phyloP scores from a whole-genome alignment of 1,140 invertebrate genomes.

The Trichoplusia ni region DNA sequence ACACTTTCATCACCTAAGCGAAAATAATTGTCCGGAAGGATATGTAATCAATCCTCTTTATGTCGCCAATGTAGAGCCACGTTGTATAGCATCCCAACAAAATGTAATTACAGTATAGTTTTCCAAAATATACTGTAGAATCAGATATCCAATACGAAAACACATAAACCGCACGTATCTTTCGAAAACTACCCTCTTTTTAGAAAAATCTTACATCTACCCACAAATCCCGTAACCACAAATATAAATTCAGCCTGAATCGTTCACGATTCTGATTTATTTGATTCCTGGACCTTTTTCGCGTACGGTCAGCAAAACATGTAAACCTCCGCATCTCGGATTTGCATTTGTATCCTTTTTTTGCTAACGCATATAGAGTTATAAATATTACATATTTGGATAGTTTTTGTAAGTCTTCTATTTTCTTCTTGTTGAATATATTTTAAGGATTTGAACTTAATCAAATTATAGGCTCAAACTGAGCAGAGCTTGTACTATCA shows the following conservation, averaged over 20 bases:
- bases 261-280: slow-evolving; percentile 10
- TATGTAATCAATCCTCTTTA: too few species aligned
- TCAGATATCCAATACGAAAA: neutral
- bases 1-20: too few species aligned
- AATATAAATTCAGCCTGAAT: neutral
- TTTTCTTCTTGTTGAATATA: too few species aligned
- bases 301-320: slow-evolving; percentile 13
- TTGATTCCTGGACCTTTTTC: slow-evolving; percentile 10
- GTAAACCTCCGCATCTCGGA: slow-evolving; percentile 1
- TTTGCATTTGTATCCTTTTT: slow-evolving; percentile 20
- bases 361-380: slow-evolving; percentile 7
- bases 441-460: too few species aligned
- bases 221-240: too few species aligned
- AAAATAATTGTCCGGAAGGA: too few species aligned
- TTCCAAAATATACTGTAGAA: neutral
- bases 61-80: too few species aligned
- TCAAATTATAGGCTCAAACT: too few species aligned
- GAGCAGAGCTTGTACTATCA: too few species aligned
- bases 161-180: neutral
- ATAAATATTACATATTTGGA: slow-evolving; percentile 2
- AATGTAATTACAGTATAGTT: neutral
- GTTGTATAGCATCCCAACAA: too few species aligned
- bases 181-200: neutral
- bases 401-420: neutral
- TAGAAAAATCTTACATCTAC: neutral